Conservation (phyloP, 2,888 invertebrate genomes). For the Drosophila lacicola region DNA sequence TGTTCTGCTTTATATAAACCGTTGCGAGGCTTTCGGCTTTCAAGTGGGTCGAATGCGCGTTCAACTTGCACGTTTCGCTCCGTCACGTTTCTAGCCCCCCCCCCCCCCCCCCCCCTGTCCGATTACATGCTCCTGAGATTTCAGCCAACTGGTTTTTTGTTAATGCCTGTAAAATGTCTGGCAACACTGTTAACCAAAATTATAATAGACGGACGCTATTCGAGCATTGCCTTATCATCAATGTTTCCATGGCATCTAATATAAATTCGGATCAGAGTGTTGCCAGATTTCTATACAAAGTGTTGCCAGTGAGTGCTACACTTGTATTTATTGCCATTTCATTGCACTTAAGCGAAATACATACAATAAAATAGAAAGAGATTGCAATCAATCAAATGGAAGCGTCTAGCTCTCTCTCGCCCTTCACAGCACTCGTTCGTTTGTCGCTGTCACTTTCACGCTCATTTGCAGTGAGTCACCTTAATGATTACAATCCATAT, state of each 20-base stretch:
- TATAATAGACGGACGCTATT: background rate
- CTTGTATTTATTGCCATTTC: conserved; percentile 24
- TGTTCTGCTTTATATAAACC: conserved; percentile 28
- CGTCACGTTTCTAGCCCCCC: conserved; percentile 11
- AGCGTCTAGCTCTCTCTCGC: conserved; percentile 8
- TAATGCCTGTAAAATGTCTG: no score
- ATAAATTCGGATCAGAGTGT: background rate
- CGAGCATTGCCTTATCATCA: background rate
- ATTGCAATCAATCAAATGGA: conserved; percentile 58
- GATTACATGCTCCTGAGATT: background rate
- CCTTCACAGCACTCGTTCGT: background rate
- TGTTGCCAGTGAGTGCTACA: background rate
- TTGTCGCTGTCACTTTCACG: conserved; percentile 36
- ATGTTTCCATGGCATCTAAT: conserved; percentile 5
- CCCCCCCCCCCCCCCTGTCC: background rate
- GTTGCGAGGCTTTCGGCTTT: conserved; percentile 31
- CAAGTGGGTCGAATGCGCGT: conserved; percentile 31
- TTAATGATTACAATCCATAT: conserved; percentile 15
- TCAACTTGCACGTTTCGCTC: conserved; percentile 13
- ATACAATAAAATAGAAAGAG: conserved; percentile 6
- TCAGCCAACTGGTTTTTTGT: background rate
- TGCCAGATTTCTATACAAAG: conserved; percentile 13
- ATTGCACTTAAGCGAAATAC: conserved; percentile 12
- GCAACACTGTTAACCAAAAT: no score
- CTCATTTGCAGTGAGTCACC: conserved; percentile 34